Conservation (phyloP, 2,113 vertebrate genomes). For the Nannobrachium achirus region DNA sequence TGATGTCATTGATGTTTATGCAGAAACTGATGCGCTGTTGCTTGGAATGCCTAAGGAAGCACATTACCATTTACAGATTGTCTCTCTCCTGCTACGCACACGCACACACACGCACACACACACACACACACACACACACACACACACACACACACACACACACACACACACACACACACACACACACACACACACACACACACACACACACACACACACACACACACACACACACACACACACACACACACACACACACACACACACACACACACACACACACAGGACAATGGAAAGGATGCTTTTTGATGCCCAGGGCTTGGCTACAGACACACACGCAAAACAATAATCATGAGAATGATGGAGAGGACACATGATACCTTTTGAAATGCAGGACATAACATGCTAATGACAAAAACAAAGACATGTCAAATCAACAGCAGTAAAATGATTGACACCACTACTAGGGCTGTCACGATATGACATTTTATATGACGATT, state of each 20-base stretch:
- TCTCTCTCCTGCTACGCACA: background rate
- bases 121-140: slow-evolving; percentile 11
- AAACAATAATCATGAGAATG: too few relatives aligned
- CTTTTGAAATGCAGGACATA: too few relatives aligned
- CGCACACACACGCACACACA: background rate
- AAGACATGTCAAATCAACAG: too few relatives aligned
- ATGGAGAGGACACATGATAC: slow-evolving; percentile 6
- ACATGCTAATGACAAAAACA: too few relatives aligned
- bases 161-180: background rate
- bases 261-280: too few relatives aligned
- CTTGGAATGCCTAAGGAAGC: background rate
- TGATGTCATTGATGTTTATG: background rate
- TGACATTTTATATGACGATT: too few relatives aligned
- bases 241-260: too few relatives aligned
- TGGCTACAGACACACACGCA: too few relatives aligned
- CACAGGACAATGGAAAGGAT: background rate
- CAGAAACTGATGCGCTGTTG: slow-evolving; percentile 20
- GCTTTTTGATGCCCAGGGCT: too few relatives aligned
- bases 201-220: background rate
- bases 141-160: background rate
- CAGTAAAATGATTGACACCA: too few relatives aligned
- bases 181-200: slow-evolving; percentile 11
- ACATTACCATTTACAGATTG: background rate
- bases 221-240: too few relatives aligned
- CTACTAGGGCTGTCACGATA: too few relatives aligned